A percentile compares a stretch with the other conserved stretches of the same genome.
These are phyloP conservation scores for Toxotes chatareus DNA, from an alignment of 2,113 vertebrate genomes.

Conservation along the genomic window DNA sequence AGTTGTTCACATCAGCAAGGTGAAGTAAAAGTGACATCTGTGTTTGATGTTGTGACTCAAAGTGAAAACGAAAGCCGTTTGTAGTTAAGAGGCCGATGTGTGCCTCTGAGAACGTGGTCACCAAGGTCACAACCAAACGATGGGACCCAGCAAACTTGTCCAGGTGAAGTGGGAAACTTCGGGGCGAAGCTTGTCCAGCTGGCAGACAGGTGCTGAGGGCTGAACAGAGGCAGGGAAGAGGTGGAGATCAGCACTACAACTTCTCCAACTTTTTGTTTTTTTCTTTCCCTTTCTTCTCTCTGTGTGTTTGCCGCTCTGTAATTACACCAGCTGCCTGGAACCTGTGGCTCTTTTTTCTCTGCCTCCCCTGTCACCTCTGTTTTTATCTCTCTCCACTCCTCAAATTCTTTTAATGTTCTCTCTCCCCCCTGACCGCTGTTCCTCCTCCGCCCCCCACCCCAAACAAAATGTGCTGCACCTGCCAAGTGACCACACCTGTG, in stretches of 20 bases:
- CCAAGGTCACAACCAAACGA: background rate
- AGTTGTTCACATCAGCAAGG: too few species aligned
- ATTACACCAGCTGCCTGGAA: conserved; percentile 71
- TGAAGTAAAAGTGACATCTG: too few species aligned
- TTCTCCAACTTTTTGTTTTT: conserved; percentile 53
- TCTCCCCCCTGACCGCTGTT: conserved; percentile 43
- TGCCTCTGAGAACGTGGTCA: background rate
- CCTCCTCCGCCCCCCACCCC: background rate
- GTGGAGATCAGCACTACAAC: conserved; percentile 48
- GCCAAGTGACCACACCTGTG: conserved; percentile 23
- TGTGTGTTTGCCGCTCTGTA: conserved; percentile 60
- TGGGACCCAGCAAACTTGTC: background rate
- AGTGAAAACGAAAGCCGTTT: too few species aligned
- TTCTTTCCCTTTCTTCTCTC: conserved; percentile 39
- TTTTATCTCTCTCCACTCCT: conserved; percentile 34
- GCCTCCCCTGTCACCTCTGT: conserved; percentile 15
- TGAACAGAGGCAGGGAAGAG: conserved; percentile 52
- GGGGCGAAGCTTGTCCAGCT: conserved; percentile 51
- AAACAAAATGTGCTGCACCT: conserved; percentile 27
- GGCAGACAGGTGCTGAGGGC: conserved; percentile 67
- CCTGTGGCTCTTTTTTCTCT: conserved; percentile 6
- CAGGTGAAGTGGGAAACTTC: conserved; percentile 19
- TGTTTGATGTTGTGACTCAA: too few species aligned
- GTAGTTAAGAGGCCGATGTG: too few species aligned
- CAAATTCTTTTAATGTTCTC: conserved; percentile 40